phyloP scores from a whole-genome alignment of 2,888 invertebrate genomes.

The Sphaerolaimus hirsutus region DNA sequence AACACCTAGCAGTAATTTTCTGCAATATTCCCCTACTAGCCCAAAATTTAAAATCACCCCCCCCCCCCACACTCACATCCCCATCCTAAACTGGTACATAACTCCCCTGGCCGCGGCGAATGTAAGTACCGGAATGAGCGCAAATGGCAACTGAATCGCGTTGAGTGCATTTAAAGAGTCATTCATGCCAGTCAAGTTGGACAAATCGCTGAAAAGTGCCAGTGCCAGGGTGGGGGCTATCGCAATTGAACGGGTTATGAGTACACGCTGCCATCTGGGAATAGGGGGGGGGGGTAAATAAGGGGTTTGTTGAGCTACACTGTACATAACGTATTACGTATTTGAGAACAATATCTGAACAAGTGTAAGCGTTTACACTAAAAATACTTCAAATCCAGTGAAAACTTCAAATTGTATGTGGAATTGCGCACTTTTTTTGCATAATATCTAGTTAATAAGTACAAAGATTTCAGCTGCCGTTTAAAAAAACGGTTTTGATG shows the following conservation, averaged over 20 bases:
- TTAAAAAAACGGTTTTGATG: not conserved
- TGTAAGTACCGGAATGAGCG: constrained; percentile 56
- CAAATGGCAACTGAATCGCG: constrained; percentile 64
- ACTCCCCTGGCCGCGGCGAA: constrained; percentile 52
- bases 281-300: too few relatives aligned
- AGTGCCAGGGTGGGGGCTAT: constrained; percentile 38
- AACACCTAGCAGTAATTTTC: too few relatives aligned
- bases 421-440: not conserved
- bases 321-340: too few relatives aligned
- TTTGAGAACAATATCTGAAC: too few relatives aligned
- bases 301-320: too few relatives aligned
- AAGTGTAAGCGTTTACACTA: too few relatives aligned
- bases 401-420: not conserved
- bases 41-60: too few relatives aligned
- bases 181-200: constrained; percentile 39
- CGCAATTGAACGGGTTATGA: constrained; percentile 57
- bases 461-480: not conserved
- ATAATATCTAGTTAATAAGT: not conserved
- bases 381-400: not conserved
- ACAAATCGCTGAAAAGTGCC: constrained; percentile 22
- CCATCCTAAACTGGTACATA: constrained; percentile 62
- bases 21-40: too few relatives aligned
- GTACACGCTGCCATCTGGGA: constrained; percentile 62
- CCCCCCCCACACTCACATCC: too few relatives aligned
- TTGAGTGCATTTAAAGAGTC: constrained; percentile 61